Evolutionary conservation across 2,113 vertebrate genomes (phyloP).

Genomic region (Tinamus guttatus): DNA sequence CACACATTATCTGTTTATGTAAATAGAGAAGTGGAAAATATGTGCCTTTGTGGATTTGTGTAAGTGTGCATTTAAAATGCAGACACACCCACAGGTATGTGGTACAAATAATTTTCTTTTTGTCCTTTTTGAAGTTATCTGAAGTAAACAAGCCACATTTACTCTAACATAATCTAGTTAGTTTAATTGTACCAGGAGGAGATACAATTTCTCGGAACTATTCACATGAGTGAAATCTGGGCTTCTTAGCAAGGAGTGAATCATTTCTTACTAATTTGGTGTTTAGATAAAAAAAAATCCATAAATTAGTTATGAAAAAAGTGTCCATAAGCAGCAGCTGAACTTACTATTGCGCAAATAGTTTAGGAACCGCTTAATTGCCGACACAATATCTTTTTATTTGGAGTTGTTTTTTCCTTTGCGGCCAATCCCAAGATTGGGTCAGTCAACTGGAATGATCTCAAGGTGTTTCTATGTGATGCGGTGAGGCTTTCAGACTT

Average conservation of each 20-base stretch:
- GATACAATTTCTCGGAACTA: not conserved
- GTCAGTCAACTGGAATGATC: slow-evolving; percentile 37
- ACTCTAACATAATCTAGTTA: not conserved
- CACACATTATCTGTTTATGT: not conserved
- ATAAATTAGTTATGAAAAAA: not conserved
- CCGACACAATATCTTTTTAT: not conserved
- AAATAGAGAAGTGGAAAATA: not conserved
- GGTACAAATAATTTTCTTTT: not conserved
- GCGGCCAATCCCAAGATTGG: not conserved
- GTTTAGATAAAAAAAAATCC: not conserved
- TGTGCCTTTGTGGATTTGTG: not conserved
- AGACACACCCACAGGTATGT: not conserved
- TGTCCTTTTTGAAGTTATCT: not conserved
- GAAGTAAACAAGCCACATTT: not conserved
- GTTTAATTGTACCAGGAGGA: not conserved
- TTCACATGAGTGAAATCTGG: fast-evolving
- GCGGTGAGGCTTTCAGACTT: not conserved
- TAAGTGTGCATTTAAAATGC: not conserved
- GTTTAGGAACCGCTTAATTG: not conserved
- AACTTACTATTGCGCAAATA: not conserved
- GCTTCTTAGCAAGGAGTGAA: not conserved
- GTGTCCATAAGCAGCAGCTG: not conserved
- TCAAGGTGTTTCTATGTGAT: not conserved
- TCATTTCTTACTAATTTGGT: not conserved
- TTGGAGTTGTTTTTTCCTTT: not conserved